phyloP scores from a whole-genome alignment of 1,140 invertebrate genomes.

The Charaxes varanes region DNA sequence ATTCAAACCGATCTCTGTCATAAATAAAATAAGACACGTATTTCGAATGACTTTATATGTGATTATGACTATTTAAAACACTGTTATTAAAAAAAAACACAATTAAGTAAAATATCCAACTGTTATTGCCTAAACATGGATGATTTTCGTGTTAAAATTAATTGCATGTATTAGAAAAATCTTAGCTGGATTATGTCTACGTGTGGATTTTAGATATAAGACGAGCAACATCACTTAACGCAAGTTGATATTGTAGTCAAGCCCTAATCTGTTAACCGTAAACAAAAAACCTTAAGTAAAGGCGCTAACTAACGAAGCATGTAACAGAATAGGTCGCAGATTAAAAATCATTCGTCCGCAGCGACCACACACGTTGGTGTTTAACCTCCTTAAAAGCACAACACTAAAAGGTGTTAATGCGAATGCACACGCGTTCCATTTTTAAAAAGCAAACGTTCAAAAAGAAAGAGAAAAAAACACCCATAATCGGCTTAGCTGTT shows the following conservation, averaged over 20 bases:
- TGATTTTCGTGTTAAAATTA: too few species aligned
- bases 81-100: too few species aligned
- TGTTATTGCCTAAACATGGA: too few species aligned
- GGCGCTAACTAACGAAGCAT: constrained; percentile 22
- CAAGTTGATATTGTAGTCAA: too few species aligned
- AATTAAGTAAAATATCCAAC: too few species aligned
- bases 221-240: too few species aligned
- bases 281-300: constrained; percentile 5
- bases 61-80: too few species aligned
- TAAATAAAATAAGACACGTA: constrained; percentile 6
- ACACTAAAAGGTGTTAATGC: constrained; percentile 70
- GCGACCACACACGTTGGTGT: constrained; percentile 58
- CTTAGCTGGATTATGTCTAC: too few species aligned
- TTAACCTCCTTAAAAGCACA: constrained; percentile 49
- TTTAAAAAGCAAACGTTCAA: constrained; percentile 56
- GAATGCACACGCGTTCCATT: constrained; percentile 58
- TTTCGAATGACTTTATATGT: constrained; percentile 6
- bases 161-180: too few species aligned
- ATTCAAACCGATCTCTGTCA: constrained; percentile 1
- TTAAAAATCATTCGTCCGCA: constrained; percentile 25
- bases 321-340: constrained; percentile 24
- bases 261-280: not conserved
- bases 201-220: too few species aligned
- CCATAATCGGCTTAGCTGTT: constrained; percentile 55
- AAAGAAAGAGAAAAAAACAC: too few species aligned